These are phyloP conservation scores for Alligator mississippiensis DNA, from an alignment of 2,113 vertebrate species.

Conservation along the genomic window DNA sequence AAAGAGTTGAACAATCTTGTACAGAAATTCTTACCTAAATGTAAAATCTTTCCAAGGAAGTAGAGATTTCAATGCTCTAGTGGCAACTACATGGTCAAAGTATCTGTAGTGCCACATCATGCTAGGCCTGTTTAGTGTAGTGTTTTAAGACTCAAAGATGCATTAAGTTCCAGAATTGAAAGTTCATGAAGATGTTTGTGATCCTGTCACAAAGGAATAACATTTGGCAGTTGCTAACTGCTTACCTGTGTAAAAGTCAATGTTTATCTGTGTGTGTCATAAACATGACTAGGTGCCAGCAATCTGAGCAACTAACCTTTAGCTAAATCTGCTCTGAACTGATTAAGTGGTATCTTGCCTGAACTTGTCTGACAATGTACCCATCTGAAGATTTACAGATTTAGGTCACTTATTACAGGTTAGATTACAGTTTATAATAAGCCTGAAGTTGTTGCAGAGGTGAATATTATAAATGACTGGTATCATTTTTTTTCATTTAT, in stretches of 20 bases:
- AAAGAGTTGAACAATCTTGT: fast-evolving
- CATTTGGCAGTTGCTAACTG: background rate
- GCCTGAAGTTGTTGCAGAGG: conserved; percentile 15
- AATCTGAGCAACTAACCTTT: conserved; percentile 1
- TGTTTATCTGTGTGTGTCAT: conserved; percentile 26
- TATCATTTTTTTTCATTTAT: conserved; percentile 7
- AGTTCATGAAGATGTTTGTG: background rate
- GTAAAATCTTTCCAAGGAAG: background rate
- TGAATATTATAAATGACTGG: conserved; percentile 19
- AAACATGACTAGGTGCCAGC: conserved; percentile 4
- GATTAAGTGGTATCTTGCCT: conserved; percentile 21
- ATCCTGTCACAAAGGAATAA: background rate
- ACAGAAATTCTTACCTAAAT: background rate
- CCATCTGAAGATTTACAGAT: conserved; percentile 46
- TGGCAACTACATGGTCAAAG: background rate
- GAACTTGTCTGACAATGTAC: conserved; percentile 23
- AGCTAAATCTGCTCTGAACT: conserved; percentile 4
- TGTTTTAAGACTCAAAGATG: background rate
- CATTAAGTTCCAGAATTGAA: background rate
- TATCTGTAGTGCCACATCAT: fast-evolving
- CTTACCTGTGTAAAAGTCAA: background rate
- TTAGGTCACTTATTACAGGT: conserved; percentile 31
- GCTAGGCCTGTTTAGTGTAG: background rate
- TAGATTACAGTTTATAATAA: conserved; percentile 42
- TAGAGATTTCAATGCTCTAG: background rate